These are phyloP conservation scores for Takifugu ocellatus DNA, from an alignment of 2,797 vertebrate species.

Conservation along the genomic window DNA sequence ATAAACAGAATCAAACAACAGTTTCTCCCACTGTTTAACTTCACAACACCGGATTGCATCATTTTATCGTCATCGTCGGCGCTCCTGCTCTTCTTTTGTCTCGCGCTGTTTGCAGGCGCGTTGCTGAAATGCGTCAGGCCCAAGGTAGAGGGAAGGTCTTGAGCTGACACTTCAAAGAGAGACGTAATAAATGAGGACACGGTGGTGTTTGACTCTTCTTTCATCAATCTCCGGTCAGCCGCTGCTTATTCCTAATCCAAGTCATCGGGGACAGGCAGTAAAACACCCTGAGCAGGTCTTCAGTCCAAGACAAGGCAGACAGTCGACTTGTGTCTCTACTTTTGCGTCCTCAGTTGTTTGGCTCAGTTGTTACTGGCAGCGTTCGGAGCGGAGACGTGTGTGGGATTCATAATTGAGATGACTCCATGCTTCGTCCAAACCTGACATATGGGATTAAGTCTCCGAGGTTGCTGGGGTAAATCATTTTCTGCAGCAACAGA, in stretches of 20 bases:
- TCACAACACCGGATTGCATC: slow-evolving; percentile 6
- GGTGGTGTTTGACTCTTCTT: background rate
- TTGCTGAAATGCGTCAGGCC: slow-evolving; percentile 5
- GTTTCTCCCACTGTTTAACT: slow-evolving; percentile 9
- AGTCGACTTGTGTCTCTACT: no score
- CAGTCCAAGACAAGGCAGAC: no score
- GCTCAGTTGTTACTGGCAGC: no score
- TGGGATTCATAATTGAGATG: no score
- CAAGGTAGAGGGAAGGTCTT: slow-evolving; percentile 4
- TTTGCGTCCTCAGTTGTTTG: no score
- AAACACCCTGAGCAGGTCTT: no score
- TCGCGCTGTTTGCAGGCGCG: slow-evolving; percentile 3
- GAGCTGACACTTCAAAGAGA: slow-evolving; percentile 22
- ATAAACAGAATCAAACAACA: background rate
- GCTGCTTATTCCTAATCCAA: no score
- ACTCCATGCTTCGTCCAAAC: slow-evolving; percentile 14
- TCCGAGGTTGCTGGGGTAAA: slow-evolving; percentile 11
- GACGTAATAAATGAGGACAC: slow-evolving; percentile 2
- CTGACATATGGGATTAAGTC: slow-evolving; percentile 26
- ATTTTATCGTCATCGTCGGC: slow-evolving; percentile 5
- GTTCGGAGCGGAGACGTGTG: no score
- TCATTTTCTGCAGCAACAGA: slow-evolving; percentile 34
- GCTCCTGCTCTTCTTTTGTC: slow-evolving; percentile 1
- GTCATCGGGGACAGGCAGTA: no score
- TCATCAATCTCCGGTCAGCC: no score